Evolutionary conservation across 2,888 invertebrate genomes (phyloP).

Genomic region (Brachyopa scutellaris): DNA sequence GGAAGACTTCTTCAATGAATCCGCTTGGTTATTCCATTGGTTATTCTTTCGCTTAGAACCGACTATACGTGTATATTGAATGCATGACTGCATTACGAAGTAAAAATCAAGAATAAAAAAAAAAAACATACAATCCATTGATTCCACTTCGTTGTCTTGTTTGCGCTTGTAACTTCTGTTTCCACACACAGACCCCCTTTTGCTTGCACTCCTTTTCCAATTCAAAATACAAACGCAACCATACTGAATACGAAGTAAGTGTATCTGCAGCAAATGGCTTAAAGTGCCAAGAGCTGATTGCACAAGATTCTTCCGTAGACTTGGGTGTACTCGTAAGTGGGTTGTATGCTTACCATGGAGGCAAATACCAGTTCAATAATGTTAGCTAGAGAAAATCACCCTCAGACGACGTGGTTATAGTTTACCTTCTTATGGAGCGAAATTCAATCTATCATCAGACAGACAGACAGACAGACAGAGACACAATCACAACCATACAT

Average conservation of each 20-base stretch:
- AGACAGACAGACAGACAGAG: neutral
- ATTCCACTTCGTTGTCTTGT: conserved; percentile 39
- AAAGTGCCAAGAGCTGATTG: conserved; percentile 39
- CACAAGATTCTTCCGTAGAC: conserved; percentile 31
- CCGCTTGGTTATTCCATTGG: conserved; percentile 14
- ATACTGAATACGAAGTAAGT: too few species aligned
- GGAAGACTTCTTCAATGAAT: conserved; percentile 8
- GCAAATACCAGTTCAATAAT: conserved; percentile 27
- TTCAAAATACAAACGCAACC: conserved; percentile 16
- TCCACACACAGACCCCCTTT: conserved; percentile 28
- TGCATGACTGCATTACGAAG: conserved; percentile 48
- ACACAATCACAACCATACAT: too few species aligned
- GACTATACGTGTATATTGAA: too few species aligned
- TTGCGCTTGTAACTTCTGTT: conserved; percentile 22
- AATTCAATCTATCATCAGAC: conserved; percentile 28
- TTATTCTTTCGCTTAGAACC: too few species aligned
- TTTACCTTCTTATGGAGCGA: conserved; percentile 3
- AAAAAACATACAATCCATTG: conserved; percentile 35
- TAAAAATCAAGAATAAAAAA: conserved; percentile 1
- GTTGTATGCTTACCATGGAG: neutral
- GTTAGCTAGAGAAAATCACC: conserved; percentile 11
- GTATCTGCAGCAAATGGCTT: conserved; percentile 5
- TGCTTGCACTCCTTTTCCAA: conserved; percentile 11
- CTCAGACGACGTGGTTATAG: neutral
- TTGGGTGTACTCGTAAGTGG: neutral